Percentiles rank a stretch among this genome's conserved stretches.
Conservation (phyloP, 2,888 invertebrate species). For the Fissipunctia ypsillon region DNA sequence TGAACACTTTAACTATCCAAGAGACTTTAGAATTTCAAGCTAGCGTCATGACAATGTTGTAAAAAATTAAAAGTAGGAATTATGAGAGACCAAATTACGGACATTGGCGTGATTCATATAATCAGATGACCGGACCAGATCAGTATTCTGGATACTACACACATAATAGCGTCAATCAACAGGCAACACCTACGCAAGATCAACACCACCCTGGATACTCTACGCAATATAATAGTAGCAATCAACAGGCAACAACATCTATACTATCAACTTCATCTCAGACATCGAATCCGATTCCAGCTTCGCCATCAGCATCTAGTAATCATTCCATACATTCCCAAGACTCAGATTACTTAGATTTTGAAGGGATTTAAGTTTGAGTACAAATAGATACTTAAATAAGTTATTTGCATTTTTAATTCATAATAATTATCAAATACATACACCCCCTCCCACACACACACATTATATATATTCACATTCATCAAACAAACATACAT, state of each 20-base stretch:
- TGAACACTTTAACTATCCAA: slow-evolving; percentile 61
- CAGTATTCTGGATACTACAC: slow-evolving; percentile 66
- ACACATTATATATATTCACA: slow-evolving; percentile 53
- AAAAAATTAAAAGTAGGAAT: slow-evolving; percentile 69
- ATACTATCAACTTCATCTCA: slow-evolving; percentile 64
- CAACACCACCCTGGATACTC: slow-evolving; percentile 65
- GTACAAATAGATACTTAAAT: slow-evolving; percentile 66
- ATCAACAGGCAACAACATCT: slow-evolving; percentile 64
- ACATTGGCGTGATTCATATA: slow-evolving; percentile 66
- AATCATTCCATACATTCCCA: slow-evolving; percentile 61
- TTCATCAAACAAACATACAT: slow-evolving; percentile 50
- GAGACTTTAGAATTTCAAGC: slow-evolving; percentile 65
- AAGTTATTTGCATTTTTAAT: slow-evolving; percentile 63
- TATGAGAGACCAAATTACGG: slow-evolving; percentile 67
- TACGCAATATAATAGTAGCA: slow-evolving; percentile 59
- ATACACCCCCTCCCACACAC: slow-evolving; percentile 47
- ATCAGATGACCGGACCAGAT: slow-evolving; percentile 66
- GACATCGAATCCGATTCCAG: slow-evolving; percentile 54
- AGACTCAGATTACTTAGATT: slow-evolving; percentile 64
- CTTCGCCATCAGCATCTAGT: slow-evolving; percentile 64
- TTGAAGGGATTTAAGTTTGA: slow-evolving; percentile 67
- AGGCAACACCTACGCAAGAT: slow-evolving; percentile 68
- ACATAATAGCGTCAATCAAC: slow-evolving; percentile 63
- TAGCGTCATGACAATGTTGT: slow-evolving; percentile 52
- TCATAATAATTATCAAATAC: slow-evolving; percentile 59